Base-by-base conservation (phyloP, 2,113 vertebrate species). In the Pachypanchax playfairii region DNA sequence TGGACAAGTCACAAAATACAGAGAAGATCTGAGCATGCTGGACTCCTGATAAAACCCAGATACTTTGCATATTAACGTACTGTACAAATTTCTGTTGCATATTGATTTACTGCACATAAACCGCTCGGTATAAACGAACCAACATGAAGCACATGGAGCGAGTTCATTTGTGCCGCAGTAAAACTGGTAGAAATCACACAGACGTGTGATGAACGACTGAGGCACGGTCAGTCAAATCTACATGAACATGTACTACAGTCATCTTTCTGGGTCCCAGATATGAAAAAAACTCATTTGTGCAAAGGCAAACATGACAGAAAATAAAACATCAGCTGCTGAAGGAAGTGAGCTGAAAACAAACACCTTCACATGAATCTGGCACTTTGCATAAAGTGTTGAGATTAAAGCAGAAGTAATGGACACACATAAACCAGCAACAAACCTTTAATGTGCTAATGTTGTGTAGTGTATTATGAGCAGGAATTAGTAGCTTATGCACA, bases 21-120 rank as follows among this genome's bases (percentile, higher is more conserved):
- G 42, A 81, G 24, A 51, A 73, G 70, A 75, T 75, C 46, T 61
- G 76, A 86, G 65, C 89, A 89, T 87, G 85, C 86, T 70, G 61
- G 66, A 86, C 64, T 65, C 46, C 70, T 63, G 63, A 72, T n/a
- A 69, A 75, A 74, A 51, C 46, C 59, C 55, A 38, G 47, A 76
- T 42, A 77, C 41, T 73, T 88, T 90, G 88, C 88, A 90, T 88
- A 90, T 77, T 85, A 72, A 77, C 70, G 69, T 86, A 86, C 73
- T 85, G 49, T 79, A 89, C 80, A 85, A 74, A 82, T 47, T 39
- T 64, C 59, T 70, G 73, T 85, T 86, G 85, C 87, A 89, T 89
- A 87, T 79, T 72, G 43, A 80, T n/a, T 17, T 51, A 82, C 66
- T 82, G 65, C 80, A 82, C 82, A 87, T 80, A 84, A 50, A 71